Conservation (phyloP, 1,140 invertebrate species). For the Luehdorfia chinensis region DNA sequence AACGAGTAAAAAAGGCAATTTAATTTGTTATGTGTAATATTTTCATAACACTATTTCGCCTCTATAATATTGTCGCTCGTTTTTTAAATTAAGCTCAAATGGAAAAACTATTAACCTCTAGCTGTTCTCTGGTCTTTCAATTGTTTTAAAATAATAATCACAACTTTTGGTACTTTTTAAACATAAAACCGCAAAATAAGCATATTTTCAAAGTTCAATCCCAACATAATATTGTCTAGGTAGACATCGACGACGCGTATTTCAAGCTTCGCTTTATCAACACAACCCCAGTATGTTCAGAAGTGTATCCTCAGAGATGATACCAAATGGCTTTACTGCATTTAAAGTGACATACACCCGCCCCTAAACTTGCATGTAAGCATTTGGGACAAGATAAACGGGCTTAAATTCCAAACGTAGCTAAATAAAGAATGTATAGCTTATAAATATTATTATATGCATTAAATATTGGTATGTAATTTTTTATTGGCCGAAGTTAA, state of each 20-base stretch:
- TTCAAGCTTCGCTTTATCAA: not conserved
- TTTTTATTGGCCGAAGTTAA: too few relatives aligned
- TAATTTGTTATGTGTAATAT: too few relatives aligned
- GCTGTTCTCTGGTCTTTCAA: too few relatives aligned
- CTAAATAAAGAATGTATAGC: not conserved
- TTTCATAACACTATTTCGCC: too few relatives aligned
- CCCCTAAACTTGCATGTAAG: slow-evolving; percentile 5
- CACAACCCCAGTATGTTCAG: not conserved
- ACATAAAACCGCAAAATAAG: too few relatives aligned
- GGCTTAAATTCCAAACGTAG: not conserved
- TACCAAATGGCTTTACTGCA: slow-evolving; percentile 12
- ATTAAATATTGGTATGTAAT: not conserved
- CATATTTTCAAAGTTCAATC: not conserved
- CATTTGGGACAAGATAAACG: slow-evolving; percentile 3
- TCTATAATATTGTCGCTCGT: too few relatives aligned
- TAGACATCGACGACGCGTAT: not conserved
- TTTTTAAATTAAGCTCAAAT: too few relatives aligned
- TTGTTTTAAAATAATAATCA: too few relatives aligned
- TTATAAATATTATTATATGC: not conserved
- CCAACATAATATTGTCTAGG: too few relatives aligned
- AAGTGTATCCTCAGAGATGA: slow-evolving; percentile 2
- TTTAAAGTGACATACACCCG: slow-evolving; percentile 4
- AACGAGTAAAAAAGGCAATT: too few relatives aligned
- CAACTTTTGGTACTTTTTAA: too few relatives aligned
- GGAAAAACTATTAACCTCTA: too few relatives aligned